These are phyloP conservation scores for Anarsia innoxiella DNA, from an alignment of 2,888 invertebrate species.

Conservation along the genomic window DNA sequence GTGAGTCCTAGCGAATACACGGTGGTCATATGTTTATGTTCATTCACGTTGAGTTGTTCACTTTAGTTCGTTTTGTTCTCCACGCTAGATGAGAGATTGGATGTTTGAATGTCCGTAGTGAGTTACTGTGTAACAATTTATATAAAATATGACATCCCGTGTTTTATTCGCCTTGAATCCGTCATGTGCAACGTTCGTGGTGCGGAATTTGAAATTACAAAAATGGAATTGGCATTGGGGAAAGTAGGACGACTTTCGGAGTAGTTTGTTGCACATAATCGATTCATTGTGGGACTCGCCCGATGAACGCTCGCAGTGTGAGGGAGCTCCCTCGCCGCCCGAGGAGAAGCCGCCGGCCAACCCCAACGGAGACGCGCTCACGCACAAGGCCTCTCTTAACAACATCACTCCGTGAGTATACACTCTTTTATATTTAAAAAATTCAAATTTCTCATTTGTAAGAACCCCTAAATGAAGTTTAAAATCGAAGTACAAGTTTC, in stretches of 20 bases:
- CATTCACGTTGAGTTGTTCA: constrained; percentile 65
- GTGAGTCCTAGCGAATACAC: constrained; percentile 73
- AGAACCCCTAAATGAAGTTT: constrained; percentile 2
- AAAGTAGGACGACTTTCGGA: constrained; percentile 73
- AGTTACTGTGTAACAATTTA: constrained; percentile 63
- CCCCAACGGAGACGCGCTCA: constrained; percentile 57
- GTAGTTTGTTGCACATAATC: constrained; percentile 77
- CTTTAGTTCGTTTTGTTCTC: constrained; percentile 59
- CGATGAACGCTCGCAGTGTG: constrained; percentile 75
- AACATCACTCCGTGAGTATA: constrained; percentile 78
- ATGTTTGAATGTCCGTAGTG: constrained; percentile 71
- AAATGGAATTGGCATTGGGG: constrained; percentile 48
- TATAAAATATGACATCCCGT: constrained; percentile 76
- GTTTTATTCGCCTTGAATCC: constrained; percentile 76
- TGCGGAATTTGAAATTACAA: constrained; percentile 26
- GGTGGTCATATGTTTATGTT: constrained; percentile 74
- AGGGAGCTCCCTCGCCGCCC: constrained; percentile 52
- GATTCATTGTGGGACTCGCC: constrained; percentile 77
- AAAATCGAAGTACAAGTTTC: constrained; percentile 12
- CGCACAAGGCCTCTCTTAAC: constrained; percentile 68
- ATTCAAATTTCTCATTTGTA: constrained; percentile 1
- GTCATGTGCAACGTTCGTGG: constrained; percentile 73
- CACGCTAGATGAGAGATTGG: constrained; percentile 63
- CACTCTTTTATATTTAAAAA: constrained; percentile 2
- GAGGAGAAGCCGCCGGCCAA: constrained; percentile 52